These are phyloP conservation scores for Zaprionus ornatus DNA, from an alignment of 1,140 invertebrate species.

Conservation along the genomic window DNA sequence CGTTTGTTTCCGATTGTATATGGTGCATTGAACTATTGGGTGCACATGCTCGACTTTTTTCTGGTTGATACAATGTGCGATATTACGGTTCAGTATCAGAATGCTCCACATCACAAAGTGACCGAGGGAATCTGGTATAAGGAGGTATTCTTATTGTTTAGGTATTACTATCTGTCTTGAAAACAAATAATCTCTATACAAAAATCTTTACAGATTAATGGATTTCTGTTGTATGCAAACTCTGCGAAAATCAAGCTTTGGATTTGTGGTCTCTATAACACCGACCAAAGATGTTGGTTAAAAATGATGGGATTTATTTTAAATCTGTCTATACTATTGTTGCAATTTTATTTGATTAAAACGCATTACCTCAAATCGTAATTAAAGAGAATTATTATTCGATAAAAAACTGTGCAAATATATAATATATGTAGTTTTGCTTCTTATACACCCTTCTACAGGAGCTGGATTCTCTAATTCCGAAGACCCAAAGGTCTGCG, in stretches of 20 bases:
- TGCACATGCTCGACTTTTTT: conserved; percentile 39
- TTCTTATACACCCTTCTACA: not conserved
- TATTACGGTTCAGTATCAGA: conserved; percentile 37
- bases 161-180: too few species aligned
- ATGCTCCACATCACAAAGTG: conserved; percentile 12
- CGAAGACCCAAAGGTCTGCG: not conserved
- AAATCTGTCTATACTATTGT: conserved; percentile 9
- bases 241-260: conserved; percentile 16
- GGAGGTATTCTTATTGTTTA: conserved; percentile 26
- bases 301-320: conserved; percentile 14
- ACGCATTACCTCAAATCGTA: not conserved
- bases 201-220: conserved; percentile 13
- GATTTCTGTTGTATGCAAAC: conserved; percentile 13
- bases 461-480: not conserved
- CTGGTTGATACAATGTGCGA: conserved; percentile 54
- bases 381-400: not conserved
- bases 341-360: conserved; percentile 30
- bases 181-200: not conserved
- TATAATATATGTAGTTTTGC: too few species aligned
- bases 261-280: conserved; percentile 28
- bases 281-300: conserved; percentile 22
- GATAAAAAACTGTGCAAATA: too few species aligned
- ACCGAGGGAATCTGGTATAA: conserved; percentile 42
- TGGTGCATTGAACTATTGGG: conserved; percentile 7
- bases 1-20: not conserved